These are phyloP conservation scores for Scyliorhinus canicula DNA, from an alignment of 2,797 vertebrate species.

Conservation along the genomic window DNA sequence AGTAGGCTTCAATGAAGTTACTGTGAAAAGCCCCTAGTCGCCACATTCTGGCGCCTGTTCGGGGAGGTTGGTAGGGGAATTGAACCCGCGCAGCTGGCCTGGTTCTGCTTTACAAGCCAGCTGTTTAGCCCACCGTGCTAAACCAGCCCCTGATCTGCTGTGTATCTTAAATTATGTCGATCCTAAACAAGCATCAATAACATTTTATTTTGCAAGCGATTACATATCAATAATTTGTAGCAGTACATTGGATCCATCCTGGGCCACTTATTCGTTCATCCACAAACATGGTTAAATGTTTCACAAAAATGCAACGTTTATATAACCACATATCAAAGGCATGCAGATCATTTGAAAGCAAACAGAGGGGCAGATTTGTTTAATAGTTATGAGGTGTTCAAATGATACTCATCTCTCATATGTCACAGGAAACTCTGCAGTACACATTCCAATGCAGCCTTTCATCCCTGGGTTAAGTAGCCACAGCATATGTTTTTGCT, in stretches of 20 bases:
- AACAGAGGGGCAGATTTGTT: neutral
- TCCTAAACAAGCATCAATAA: neutral
- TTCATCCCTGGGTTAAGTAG: neutral
- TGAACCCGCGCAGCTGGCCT: no score
- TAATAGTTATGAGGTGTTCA: neutral
- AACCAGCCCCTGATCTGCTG: no score
- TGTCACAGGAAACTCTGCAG: constrained; percentile 7
- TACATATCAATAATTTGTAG: neutral
- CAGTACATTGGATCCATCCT: neutral
- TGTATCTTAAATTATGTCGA: neutral
- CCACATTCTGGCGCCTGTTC: no score
- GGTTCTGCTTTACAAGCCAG: no score
- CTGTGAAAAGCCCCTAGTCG: no score
- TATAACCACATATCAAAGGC: neutral
- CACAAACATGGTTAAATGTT: neutral
- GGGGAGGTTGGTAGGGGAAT: no score
- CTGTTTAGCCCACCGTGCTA: no score
- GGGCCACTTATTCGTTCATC: neutral
- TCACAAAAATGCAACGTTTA: neutral
- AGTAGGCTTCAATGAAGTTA: no score
- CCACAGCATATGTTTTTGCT: constrained; percentile 20
- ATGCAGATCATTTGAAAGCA: neutral
- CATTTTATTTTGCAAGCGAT: neutral
- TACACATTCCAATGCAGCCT: neutral
- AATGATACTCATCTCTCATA: neutral